Evolutionary conservation across 2,797 vertebrate genomes (phyloP).

Genomic region (Brotogeris chrysoptera): DNA sequence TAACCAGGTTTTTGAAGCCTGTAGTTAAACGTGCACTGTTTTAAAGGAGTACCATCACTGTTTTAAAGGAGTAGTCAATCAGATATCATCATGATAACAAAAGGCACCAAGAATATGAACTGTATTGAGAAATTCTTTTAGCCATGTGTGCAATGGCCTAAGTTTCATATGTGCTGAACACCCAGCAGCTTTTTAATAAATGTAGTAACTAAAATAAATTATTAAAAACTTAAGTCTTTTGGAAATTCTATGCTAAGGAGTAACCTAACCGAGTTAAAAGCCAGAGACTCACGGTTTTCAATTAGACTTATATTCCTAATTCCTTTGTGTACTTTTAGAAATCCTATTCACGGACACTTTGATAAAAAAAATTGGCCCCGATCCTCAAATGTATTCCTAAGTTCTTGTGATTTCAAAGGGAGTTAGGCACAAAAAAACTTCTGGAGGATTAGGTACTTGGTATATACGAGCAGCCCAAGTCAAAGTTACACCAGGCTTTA

Average conservation of each 20-base stretch:
- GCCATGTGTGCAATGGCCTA: not conserved
- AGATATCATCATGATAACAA: not conserved
- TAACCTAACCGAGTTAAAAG: not conserved
- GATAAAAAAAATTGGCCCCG: not conserved
- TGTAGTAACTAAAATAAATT: not conserved
- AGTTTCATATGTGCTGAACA: not conserved
- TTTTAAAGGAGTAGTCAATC: not conserved
- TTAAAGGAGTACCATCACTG: not conserved
- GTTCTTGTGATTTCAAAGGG: slow-evolving; percentile 35
- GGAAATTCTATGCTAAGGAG: not conserved
- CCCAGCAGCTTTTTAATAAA: not conserved
- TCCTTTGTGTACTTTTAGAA: slow-evolving; percentile 8
- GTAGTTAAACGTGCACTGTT: not conserved
- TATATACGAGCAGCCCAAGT: not conserved
- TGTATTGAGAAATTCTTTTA: not conserved
- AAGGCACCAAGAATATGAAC: not conserved
- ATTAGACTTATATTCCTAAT: not conserved
- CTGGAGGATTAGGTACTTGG: slow-evolving; percentile 3
- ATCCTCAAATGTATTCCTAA: slow-evolving; percentile 16
- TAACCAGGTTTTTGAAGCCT: not conserved
- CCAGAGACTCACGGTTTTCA: not conserved
- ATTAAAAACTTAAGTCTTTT: not conserved
- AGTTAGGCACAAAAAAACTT: not conserved
- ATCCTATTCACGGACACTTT: not conserved
- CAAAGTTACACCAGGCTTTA: slow-evolving; percentile 28